phyloP scores from a whole-genome alignment of 2,888 invertebrate genomes.

The Agonopterix arenella region DNA sequence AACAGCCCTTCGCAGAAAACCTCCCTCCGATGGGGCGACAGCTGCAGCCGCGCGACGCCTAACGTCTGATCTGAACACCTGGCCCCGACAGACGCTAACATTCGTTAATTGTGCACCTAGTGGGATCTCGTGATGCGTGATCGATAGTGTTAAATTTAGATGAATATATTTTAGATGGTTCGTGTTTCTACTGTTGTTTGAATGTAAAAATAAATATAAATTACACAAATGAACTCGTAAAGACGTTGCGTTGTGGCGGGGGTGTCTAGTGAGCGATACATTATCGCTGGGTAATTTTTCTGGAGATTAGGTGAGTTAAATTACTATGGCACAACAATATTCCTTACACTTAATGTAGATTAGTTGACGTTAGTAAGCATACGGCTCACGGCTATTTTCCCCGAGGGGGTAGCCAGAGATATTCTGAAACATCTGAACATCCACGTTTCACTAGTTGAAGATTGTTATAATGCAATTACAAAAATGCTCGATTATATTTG shows the following conservation, averaged over 20 bases:
- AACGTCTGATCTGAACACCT: background rate
- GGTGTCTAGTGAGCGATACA: background rate
- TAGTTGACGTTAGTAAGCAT: no score
- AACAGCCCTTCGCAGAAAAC: constrained; percentile 98
- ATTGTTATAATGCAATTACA: background rate
- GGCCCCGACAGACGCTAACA: constrained; percentile 84
- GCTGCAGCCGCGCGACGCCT: constrained; percentile 71
- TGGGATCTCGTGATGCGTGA: constrained; percentile 16
- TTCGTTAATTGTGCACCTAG: constrained; percentile 1
- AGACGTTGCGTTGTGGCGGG: background rate
- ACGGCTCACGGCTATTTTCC: no score
- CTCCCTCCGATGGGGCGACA: constrained; percentile 97
- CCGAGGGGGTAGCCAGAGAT: no score
- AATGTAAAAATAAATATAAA: background rate
- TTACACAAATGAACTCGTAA: background rate
- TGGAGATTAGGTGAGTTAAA: background rate
- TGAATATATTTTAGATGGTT: constrained; percentile 38
- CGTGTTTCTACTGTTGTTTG: constrained; percentile 19
- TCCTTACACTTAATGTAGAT: background rate
- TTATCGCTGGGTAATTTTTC: background rate
- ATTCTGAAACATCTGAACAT: no score
- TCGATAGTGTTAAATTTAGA: constrained; percentile 27
- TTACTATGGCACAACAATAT: no score
- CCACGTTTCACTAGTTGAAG: no score
- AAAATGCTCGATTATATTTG: no score